Evolutionary conservation across 1,140 invertebrate species (phyloP).

Genomic region (Philotrypesis tridentata): DNA sequence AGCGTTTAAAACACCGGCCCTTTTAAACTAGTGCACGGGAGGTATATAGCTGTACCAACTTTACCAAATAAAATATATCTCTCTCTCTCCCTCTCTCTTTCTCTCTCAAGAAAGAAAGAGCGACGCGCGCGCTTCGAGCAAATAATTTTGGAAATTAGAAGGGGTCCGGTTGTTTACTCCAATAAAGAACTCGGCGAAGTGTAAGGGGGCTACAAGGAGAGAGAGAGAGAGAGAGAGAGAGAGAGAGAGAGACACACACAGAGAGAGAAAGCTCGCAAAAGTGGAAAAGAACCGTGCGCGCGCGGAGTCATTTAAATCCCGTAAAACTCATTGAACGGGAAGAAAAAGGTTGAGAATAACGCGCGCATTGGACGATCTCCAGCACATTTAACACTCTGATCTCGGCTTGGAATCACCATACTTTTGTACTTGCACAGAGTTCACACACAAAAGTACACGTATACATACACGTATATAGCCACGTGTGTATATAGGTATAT

Average conservation of each 20-base stretch:
- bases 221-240: background rate
- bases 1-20: background rate
- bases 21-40: background rate
- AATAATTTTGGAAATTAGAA: constrained; percentile 3
- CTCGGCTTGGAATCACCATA: constrained; percentile 20
- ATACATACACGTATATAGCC: no score
- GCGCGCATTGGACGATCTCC: constrained; percentile 28
- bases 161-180: background rate
- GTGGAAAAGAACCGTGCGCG: background rate
- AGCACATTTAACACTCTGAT: constrained; percentile 38
- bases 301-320: constrained; percentile 6
- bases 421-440: background rate
- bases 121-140: background rate
- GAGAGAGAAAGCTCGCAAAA: background rate
- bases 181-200: background rate
- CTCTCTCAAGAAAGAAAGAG: no score
- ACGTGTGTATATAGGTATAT: no score
- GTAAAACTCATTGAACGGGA: constrained; percentile 31
- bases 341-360: constrained; percentile 20
- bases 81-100: no score
- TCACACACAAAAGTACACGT: background rate
- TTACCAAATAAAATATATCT: background rate
- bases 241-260: background rate
- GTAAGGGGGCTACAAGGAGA: no score
- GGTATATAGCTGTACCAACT: background rate